A percentile compares a stretch with the other conserved stretches of the same genome.
phyloP scores from a whole-genome alignment of 2,113 vertebrate genomes.

The Seriola aureovittata region DNA sequence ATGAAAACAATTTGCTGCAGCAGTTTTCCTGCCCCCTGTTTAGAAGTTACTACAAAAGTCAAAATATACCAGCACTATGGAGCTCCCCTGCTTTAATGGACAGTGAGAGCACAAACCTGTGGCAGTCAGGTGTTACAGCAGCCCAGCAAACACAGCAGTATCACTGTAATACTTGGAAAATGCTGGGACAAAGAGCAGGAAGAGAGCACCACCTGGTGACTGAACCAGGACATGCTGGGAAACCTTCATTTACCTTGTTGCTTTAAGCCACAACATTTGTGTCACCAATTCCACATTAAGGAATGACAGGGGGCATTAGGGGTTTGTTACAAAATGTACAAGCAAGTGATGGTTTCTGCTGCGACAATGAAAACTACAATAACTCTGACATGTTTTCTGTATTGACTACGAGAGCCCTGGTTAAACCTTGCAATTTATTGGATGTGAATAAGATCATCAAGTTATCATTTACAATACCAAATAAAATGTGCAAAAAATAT shows the following conservation, averaged over 20 bases:
- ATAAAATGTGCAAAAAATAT: constrained; percentile 78
- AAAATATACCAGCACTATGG: not conserved
- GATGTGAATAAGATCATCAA: constrained; percentile 54
- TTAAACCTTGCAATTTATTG: constrained; percentile 39
- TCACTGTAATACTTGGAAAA: not conserved
- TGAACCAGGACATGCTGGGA: constrained; percentile 14
- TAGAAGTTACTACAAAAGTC: constrained; percentile 9
- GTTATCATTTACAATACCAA: constrained; percentile 75
- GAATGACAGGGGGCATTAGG: not conserved
- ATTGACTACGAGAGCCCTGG: constrained; percentile 29
- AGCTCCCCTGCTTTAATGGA: not conserved
- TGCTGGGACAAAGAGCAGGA: constrained; percentile 31
- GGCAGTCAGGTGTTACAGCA: constrained; percentile 19
- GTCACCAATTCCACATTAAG: constrained; percentile 2
- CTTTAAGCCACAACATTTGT: not conserved
- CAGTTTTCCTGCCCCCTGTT: not conserved
- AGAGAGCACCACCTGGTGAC: constrained; percentile 74
- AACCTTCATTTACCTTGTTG: constrained; percentile 16
- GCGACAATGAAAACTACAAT: not conserved
- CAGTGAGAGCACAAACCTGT: not conserved
- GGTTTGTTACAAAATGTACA: constrained; percentile 24
- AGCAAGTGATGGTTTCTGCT: constrained; percentile 13
- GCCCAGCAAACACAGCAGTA: not conserved
- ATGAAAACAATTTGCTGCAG: not conserved
- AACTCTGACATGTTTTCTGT: constrained; percentile 27